Conservation (phyloP, 2,797 vertebrate species). For the Molothrus aeneus region DNA sequence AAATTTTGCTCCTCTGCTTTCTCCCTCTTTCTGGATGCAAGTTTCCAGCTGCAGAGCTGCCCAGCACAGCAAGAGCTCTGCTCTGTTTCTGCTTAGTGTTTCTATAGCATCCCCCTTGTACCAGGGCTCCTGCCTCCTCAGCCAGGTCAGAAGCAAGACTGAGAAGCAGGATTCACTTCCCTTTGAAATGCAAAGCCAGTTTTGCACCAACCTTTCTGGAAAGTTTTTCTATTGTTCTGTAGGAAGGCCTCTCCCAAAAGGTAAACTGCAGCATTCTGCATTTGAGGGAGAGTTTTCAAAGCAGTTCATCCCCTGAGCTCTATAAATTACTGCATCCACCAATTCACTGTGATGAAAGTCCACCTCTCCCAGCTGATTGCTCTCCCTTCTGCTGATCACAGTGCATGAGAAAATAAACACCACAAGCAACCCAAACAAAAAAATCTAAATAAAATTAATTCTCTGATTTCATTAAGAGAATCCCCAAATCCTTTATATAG, state of each 20-base stretch:
- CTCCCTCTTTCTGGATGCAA: neutral
- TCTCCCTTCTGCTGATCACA: neutral
- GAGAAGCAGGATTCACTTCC: neutral
- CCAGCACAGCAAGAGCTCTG: neutral
- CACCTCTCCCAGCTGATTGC: neutral
- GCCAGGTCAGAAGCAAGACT: neutral
- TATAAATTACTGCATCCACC: neutral
- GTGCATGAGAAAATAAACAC: neutral
- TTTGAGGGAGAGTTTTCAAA: neutral
- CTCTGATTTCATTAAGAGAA: neutral
- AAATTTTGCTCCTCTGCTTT: neutral
- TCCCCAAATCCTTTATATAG: neutral
- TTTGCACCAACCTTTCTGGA: neutral
- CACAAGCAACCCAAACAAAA: neutral
- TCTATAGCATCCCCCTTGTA: neutral
- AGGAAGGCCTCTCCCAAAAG: neutral
- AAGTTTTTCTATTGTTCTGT: neutral
- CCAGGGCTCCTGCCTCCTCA: neutral
- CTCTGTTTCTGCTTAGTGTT: neutral
- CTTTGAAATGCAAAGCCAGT: neutral
- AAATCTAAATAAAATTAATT: neutral
- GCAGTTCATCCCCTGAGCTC: neutral
- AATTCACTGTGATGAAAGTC: neutral
- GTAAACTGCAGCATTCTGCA: neutral
- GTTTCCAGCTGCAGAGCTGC: neutral